Evolutionary conservation across 2,113 vertebrate genomes (phyloP), one percentile per base, ranked within the genome.

Genomic region (Crocuta crocuta): DNA sequence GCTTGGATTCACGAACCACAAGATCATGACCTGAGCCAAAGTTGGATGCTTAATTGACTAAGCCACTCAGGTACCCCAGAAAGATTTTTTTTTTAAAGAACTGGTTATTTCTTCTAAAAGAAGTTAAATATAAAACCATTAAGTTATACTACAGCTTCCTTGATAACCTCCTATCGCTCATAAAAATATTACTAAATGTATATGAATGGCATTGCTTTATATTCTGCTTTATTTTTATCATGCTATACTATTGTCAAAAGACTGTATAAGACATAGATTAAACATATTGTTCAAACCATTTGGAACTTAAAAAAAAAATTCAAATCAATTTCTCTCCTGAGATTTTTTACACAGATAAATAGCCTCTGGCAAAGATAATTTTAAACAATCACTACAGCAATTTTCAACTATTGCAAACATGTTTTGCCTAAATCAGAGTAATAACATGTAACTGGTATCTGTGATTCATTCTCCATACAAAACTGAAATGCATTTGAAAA

Each of bases 261-360:
- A 76, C 33, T 82, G 3, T 19, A 24, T 68, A 91, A 6, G 15
- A 48, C 8, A 71, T 3, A 89, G 21, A 78, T 66, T 88, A 78
- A 55, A 79, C 19, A 87, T 13, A 63, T 50, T 35, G 70, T 89
- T 96, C 73, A 85, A 97, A 94, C 17, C 7, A 97, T 43, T 82
- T 80, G 28, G 80, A 97, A 90, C 2, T 85, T 55, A 48, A 10
- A 39, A 65, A 65, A 55, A 55, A n/a, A 35, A 92, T 76, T 95
- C 10, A 84, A 91, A 83, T 68, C 2, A 2, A 45, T 93, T 53
- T 91, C 15, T 94, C 66, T 81, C 43, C 16, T 48, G 43, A 81
- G 15, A 45, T 45, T 4, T 63, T 11, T 7, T 4, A 2, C 28
- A 24, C 13, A 93, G 48, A 87, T 48, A 85, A 96, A 94, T 4